These are phyloP conservation scores for Zaprionus kolodkinae DNA, from an alignment of 1,140 invertebrate genomes.

Conservation along the genomic window DNA sequence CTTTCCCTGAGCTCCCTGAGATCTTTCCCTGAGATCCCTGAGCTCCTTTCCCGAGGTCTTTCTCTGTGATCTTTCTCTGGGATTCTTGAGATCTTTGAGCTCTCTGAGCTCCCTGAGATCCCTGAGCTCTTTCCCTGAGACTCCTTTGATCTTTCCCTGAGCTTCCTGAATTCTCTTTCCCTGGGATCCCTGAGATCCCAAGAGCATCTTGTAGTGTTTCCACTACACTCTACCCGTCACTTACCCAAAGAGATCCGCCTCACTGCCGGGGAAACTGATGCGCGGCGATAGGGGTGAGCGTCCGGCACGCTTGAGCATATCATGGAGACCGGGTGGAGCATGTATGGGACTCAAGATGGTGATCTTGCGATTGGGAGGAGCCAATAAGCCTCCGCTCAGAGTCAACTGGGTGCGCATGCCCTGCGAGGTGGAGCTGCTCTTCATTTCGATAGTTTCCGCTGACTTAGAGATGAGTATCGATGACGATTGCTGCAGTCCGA, in stretches of 20 bases:
- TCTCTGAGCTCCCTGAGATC: too few species aligned
- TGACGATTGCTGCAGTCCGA: conserved; percentile 80
- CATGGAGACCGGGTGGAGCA: conserved; percentile 78
- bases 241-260: conserved; percentile 82
- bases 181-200: too few species aligned
- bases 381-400: conserved; percentile 78
- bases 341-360: conserved; percentile 83
- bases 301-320: conserved; percentile 76
- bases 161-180: too few species aligned
- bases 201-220: too few species aligned
- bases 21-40: too few species aligned
- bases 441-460: conserved; percentile 83
- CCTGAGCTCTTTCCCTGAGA: too few species aligned
- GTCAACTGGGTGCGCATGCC: conserved; percentile 82
- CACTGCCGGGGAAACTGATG: conserved; percentile 83
- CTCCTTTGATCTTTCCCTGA: too few species aligned
- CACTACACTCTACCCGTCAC: conserved; percentile 30
- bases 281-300: conserved; percentile 79
- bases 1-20: too few species aligned
- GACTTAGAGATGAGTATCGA: conserved; percentile 83
- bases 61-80: too few species aligned
- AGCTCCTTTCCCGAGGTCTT: too few species aligned
- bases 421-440: conserved; percentile 62
- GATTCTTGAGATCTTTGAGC: too few species aligned
- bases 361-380: conserved; percentile 83